Conservation (phyloP, 1,140 invertebrate genomes). For the Mycetomoellerius zeteki region DNA sequence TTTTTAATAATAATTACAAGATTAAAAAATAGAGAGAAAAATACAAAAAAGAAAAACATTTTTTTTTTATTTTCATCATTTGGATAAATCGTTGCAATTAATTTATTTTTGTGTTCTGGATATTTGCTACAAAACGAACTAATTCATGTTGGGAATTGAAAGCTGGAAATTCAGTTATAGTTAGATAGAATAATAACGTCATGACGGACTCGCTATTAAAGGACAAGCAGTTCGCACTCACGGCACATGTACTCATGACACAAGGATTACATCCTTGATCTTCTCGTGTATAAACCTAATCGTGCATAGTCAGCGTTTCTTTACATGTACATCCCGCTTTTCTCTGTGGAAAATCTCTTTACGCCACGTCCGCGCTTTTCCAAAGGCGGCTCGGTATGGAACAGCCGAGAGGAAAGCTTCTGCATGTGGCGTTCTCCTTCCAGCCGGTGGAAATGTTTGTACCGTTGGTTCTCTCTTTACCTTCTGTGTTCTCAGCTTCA, state of each 20-base stretch:
- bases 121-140: not conserved
- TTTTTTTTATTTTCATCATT: not conserved
- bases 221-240: not conserved
- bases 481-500: conserved; percentile 25
- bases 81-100: not conserved
- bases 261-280: conserved; percentile 40
- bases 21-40: not conserved
- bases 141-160: no score
- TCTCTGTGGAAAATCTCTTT: conserved; percentile 53
- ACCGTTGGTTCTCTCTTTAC: conserved; percentile 22
- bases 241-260: conserved; percentile 33
- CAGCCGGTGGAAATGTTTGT: conserved; percentile 36
- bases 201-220: not conserved
- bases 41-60: not conserved
- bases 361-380: conserved; percentile 32
- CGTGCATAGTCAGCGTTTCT: conserved; percentile 43
- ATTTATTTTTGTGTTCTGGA: not conserved
- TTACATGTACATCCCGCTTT: not conserved
- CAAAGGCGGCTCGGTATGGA: not conserved
- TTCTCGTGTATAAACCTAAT: conserved; percentile 55
- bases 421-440: not conserved
- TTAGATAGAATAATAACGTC: not conserved
- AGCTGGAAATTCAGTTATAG: no score
- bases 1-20: not conserved
- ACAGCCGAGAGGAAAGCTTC: conserved; percentile 31